Percentiles rank a stretch among this genome's conserved stretches.
These are phyloP conservation scores for Papilio xuthus DNA, from an alignment of 1,140 invertebrate species.

Conservation along the genomic window DNA sequence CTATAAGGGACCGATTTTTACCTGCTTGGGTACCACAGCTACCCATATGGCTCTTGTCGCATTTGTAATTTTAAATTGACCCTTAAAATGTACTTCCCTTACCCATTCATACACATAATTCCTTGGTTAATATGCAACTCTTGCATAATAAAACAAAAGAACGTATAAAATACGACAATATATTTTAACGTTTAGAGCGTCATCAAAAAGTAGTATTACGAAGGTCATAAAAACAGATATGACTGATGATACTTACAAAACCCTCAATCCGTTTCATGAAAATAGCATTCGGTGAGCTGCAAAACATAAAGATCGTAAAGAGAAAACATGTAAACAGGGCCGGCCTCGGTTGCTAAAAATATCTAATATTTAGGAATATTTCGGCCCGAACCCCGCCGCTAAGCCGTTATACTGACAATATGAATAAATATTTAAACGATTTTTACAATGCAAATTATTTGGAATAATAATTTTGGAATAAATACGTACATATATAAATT, in stretches of 20 bases:
- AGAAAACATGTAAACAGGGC: constrained; percentile 73
- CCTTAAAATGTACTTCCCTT: too few species aligned
- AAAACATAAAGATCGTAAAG: constrained; percentile 64
- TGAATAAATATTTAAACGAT: constrained; percentile 51
- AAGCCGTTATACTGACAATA: constrained; percentile 41
- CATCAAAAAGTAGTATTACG: neutral
- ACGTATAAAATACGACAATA: neutral
- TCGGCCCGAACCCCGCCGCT: constrained; percentile 43
- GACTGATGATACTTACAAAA: constrained; percentile 15
- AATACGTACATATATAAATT: too few species aligned
- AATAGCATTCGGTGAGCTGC: constrained; percentile 49
- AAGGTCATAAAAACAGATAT: neutral
- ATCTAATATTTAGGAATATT: constrained; percentile 73
- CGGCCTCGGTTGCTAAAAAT: constrained; percentile 72
- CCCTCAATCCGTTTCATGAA: constrained; percentile 38
- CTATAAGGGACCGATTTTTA: too few species aligned
- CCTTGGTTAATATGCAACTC: neutral
- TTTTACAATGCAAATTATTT: constrained; percentile 3
- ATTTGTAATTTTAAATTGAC: too few species aligned
- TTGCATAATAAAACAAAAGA: neutral
- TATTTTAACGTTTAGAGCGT: neutral
- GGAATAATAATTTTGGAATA: neutral
- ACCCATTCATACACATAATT: too few species aligned
- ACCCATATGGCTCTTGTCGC: too few species aligned
- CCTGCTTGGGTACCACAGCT: too few species aligned